These are phyloP conservation scores for Python bivittatus DNA, from an alignment of 2,113 vertebrate genomes.

Conservation along the genomic window DNA sequence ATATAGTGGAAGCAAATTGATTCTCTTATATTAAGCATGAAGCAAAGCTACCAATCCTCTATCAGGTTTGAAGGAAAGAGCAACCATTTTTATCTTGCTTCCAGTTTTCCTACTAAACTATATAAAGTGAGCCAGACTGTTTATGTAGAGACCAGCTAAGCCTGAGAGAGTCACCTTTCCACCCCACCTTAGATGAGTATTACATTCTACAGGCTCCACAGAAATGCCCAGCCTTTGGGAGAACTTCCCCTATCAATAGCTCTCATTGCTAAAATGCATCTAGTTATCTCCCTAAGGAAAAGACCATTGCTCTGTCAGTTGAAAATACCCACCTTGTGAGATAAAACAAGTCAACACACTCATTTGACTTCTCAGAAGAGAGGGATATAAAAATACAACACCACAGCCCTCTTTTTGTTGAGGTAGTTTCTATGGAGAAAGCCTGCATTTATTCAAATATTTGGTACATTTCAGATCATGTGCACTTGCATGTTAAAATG, in stretches of 20 bases:
- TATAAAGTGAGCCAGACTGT: not conserved
- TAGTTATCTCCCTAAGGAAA: not conserved
- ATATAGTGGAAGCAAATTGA: not conserved
- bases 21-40: not conserved
- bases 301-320: not conserved
- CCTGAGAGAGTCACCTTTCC: not conserved
- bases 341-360: not conserved
- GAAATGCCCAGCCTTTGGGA: not conserved
- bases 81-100: not conserved
- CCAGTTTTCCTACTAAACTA: not conserved
- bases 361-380: not conserved
- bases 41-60: not conserved
- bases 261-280: not conserved
- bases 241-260: not conserved
- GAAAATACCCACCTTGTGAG: not conserved
- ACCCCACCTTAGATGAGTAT: not conserved
- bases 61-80: not conserved
- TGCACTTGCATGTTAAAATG: not conserved
- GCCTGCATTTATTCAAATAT: not conserved
- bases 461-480: not conserved
- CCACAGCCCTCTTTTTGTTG: not conserved
- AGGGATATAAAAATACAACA: not conserved
- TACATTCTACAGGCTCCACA: not conserved
- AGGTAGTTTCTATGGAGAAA: not conserved
- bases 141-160: not conserved